Base-by-base conservation (phyloP, 2,888 invertebrate genomes). In the Ennomos erosarius region DNA sequence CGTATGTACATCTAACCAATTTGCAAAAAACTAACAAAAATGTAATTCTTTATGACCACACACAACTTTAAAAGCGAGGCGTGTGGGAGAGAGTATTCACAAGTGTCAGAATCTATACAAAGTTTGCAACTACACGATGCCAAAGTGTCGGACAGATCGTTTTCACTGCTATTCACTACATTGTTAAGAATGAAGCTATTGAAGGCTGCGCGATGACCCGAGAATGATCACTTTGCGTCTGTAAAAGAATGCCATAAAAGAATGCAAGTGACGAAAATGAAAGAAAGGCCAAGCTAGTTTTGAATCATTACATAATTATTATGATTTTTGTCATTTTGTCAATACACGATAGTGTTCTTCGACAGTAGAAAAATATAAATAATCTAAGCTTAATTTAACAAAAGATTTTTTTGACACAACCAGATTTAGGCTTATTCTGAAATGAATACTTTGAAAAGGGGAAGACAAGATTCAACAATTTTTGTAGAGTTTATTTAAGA, bases 101-200 rank as follows among this genome's bases (percentile, higher is more conserved):
- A 40, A 16, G 45, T 43, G 48, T 47, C 40, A 55, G 52, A 40
- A 54, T 47, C 26, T 42, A 47, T 55, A 52, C 50, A 56, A 56
- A 58, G 62, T 54, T 45, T 13, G 38, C 48, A 10, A 40, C 49
- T 45, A 49, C 53, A 58, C 44, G 44, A 47, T 40, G 45, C 39
- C 36, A 13, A 49, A 54, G 45, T 50, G 53, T 49, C 35, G 13
- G 42, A 44, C 54, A 47, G n/a, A 39, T 51, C 57, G 47, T 51
- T 55, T 55, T 59, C 59, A 62, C 52, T 57, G 52, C 49, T 45
- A 39, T 46, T 44, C 26, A 56, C 37, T 52, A 52, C 51, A 44
- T 54, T 56, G 44, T 40, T 49, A 6, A 26, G 26, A 6, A 44
- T 52, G 48, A 45, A 48, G 47, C 40, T 53, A 53, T 43, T 60